Base-by-base conservation (phyloP, 2,888 invertebrate species). In the Temnothorax rugatulus region DNA sequence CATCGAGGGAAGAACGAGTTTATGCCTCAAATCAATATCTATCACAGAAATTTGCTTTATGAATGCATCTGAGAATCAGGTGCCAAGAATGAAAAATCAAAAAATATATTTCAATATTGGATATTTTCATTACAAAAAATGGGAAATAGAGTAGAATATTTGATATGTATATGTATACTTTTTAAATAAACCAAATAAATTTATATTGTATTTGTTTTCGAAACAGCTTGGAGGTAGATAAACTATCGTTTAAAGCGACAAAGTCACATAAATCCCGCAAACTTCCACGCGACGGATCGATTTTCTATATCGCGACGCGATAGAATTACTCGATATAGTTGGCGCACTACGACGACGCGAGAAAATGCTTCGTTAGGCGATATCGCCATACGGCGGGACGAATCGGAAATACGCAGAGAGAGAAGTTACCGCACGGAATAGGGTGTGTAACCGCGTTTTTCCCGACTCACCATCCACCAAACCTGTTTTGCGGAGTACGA, bases 361-460 rank as follows among this genome's bases (percentile, higher is more conserved):
- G 79, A 38, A 81, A 81, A 81, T 47, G 73, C 79, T 81, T 71
- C 79, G 74, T 81, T 81, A 73, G 59, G 34, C 34, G 79, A 81
- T 81, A 71, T 73, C 79, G 73, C 59, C 79, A 73, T 73, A 73
- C 59, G 59, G 59, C 21, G 47, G 57, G 34, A 71, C 38, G 77
- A 77, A 54, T 50, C 76, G 63, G 52, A 75, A 77, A 82, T 63
- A 77, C n/a, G 41, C 50, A 29, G 63, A 52, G 76, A 73, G 61
- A 41, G 41, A 76, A 41, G 61, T 82, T 47, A 75, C 82, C 84
- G 83, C 66, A 84, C 75, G 86, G 87, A 89, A 90, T 61, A 81
- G 86, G 84, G 83, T 86, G 85, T 86, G 85, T 88, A 89, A 91
- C 88, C 85, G 79, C 87, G 75, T 90, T 90, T 90, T 86, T 88